A percentile compares a stretch with the other conserved stretches of the same genome.
Evolutionary conservation across 2,888 invertebrate species (phyloP).

Genomic region (Sarcophaga rosellei): DNA sequence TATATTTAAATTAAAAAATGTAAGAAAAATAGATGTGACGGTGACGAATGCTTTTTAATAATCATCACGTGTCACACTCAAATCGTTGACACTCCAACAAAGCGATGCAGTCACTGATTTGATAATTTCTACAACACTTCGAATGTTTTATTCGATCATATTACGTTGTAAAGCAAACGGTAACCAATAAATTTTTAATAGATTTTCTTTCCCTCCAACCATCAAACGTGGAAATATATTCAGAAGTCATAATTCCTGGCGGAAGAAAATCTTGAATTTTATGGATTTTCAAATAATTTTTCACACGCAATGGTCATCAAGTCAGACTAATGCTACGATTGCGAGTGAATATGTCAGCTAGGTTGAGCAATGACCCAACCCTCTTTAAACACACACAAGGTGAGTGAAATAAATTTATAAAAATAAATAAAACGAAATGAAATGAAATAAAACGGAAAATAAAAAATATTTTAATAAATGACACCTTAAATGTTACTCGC

Average conservation of each 20-base stretch:
- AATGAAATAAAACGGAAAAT: neutral
- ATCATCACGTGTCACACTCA: too few species aligned
- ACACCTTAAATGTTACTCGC: slow-evolving; percentile 47
- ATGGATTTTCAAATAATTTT: slow-evolving; percentile 39
- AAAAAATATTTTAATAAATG: slow-evolving; percentile 26
- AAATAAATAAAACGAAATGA: slow-evolving; percentile 25
- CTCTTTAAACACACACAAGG: slow-evolving; percentile 6
- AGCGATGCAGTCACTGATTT: too few species aligned
- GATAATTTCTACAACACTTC: neutral
- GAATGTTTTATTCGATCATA: too few species aligned
- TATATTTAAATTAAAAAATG: too few species aligned
- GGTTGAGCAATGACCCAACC: slow-evolving; percentile 47
- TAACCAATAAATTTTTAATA: too few species aligned
- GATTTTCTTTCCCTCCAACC: too few species aligned
- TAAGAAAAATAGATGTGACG: too few species aligned
- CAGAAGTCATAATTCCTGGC: too few species aligned
- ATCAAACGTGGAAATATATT: too few species aligned
- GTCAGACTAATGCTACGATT: slow-evolving; percentile 33
- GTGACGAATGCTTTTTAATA: too few species aligned
- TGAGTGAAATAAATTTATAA: slow-evolving; percentile 8
- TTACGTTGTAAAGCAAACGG: too few species aligned
- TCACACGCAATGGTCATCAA: slow-evolving; percentile 47
- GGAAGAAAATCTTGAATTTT: slow-evolving; percentile 19
- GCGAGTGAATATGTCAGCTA: slow-evolving; percentile 11
- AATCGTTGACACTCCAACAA: too few species aligned